phyloP scores from a whole-genome alignment of 1,140 invertebrate genomes.

The Drosophila equinoxialis region DNA sequence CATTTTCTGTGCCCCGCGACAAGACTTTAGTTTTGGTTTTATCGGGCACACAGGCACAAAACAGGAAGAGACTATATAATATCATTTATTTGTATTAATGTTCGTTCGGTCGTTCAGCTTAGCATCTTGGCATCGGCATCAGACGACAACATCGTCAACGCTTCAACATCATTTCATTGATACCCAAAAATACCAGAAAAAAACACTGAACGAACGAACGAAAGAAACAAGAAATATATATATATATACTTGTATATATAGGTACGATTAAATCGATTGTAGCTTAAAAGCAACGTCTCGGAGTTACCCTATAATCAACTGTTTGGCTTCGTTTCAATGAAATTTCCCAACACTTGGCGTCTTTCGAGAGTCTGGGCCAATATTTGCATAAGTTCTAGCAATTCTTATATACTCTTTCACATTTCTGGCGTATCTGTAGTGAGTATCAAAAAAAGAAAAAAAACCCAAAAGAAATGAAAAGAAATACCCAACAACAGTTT shows the following conservation, averaged over 20 bases:
- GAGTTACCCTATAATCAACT: background rate
- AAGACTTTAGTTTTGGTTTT: conserved; percentile 43
- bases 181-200: conserved; percentile 48
- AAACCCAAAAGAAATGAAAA: background rate
- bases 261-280: too few species aligned
- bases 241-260: too few species aligned
- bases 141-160: conserved; percentile 7
- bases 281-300: background rate
- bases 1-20: too few species aligned
- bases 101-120: conserved; percentile 33
- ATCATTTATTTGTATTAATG: conserved; percentile 82
- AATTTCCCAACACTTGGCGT: too few species aligned
- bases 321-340: too few species aligned
- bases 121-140: conserved; percentile 19
- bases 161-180: conserved; percentile 63
- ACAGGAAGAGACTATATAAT: conserved; percentile 79
- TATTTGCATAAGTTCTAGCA: too few species aligned
- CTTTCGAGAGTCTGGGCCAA: too few species aligned
- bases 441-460: background rate
- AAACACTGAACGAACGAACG: background rate
- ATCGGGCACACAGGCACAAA: conserved; percentile 48
- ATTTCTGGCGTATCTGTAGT: background rate
- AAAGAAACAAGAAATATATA: too few species aligned
- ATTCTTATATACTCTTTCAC: background rate
- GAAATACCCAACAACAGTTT: conserved; percentile 7